These are phyloP conservation scores for Crossocerus cetratus DNA, from an alignment of 2,888 invertebrate genomes.

Conservation along the genomic window DNA sequence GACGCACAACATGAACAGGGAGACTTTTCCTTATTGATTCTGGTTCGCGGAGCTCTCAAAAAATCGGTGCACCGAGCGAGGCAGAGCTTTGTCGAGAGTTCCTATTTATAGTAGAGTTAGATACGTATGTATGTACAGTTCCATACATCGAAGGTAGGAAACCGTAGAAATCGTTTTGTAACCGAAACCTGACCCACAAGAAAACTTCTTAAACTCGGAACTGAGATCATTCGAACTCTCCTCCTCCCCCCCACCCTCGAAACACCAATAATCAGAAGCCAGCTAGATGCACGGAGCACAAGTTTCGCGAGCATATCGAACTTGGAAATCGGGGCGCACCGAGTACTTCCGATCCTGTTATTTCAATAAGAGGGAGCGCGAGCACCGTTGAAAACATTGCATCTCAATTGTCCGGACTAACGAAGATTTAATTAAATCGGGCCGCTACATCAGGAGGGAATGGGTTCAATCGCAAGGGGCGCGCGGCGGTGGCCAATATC, in stretches of 20 bases:
- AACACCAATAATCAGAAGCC: slow-evolving; percentile 1
- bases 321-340: not conserved
- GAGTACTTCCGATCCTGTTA: not conserved
- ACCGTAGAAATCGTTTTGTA: not conserved
- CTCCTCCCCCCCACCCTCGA: not conserved
- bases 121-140: no score
- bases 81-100: no score
- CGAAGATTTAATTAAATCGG: slow-evolving; percentile 14
- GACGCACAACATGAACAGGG: no score
- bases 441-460: slow-evolving; percentile 8
- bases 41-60: no score
- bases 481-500: slow-evolving; percentile 51
- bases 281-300: no score
- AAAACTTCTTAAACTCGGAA: not conserved
- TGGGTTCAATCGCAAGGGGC: slow-evolving; percentile 9
- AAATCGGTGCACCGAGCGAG: no score
- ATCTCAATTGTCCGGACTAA: not conserved
- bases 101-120: no score
- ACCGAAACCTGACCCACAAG: not conserved
- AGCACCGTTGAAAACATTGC: not conserved
- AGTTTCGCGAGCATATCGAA: not conserved
- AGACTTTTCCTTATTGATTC: no score
- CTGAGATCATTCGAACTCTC: no score
- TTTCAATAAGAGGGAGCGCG: not conserved
- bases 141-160: not conserved